Evolutionary conservation across 2,888 invertebrate species (phyloP).

Genomic region (Nysson spinosus): DNA sequence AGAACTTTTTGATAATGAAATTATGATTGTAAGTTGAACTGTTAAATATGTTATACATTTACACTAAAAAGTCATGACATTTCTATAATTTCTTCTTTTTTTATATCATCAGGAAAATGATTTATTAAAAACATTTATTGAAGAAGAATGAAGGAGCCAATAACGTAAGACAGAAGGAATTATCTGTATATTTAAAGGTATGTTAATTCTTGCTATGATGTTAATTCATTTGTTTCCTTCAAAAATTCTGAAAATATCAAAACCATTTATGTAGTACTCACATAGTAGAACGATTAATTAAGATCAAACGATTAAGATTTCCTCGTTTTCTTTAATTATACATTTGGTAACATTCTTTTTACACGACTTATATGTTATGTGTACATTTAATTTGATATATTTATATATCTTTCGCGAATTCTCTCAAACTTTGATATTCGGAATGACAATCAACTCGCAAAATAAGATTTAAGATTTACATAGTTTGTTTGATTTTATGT

Average conservation of each 20-base stretch:
- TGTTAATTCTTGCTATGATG: too few relatives aligned
- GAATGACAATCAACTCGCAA: constrained; percentile 33
- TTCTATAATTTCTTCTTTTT: neutral
- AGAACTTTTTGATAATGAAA: constrained; percentile 52
- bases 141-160: neutral
- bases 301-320: neutral
- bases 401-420: constrained; percentile 25
- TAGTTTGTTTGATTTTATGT: constrained; percentile 12
- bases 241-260: neutral
- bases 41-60: neutral
- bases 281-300: neutral
- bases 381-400: constrained; percentile 13
- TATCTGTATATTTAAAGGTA: too few relatives aligned
- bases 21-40: constrained; percentile 45
- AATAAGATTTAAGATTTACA: constrained; percentile 1
- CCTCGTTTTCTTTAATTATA: constrained; percentile 32
- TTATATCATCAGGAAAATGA: constrained; percentile 31
- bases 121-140: constrained; percentile 19
- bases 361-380: constrained; percentile 14
- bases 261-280: too few relatives aligned
- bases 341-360: constrained; percentile 30
- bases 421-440: constrained; percentile 22
- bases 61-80: neutral
- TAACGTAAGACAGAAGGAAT: neutral
- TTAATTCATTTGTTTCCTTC: too few relatives aligned